Conservation (phyloP, 2,113 vertebrate genomes). For the Clinocottus analis region DNA sequence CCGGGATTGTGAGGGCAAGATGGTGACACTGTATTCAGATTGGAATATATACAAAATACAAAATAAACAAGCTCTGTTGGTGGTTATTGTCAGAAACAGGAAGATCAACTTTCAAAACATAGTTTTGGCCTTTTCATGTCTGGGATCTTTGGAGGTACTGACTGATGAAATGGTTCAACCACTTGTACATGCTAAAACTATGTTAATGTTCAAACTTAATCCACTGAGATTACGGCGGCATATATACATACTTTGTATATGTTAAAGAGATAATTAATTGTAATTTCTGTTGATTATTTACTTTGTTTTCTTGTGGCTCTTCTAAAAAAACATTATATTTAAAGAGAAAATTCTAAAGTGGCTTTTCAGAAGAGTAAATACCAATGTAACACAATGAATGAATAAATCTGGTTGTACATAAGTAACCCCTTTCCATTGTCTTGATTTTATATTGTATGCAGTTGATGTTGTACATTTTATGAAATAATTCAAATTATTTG, state of each 20-base stretch:
- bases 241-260: background rate
- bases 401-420: slow-evolving; percentile 54
- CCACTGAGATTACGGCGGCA: background rate
- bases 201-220: slow-evolving; percentile 6
- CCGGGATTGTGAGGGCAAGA: slow-evolving; percentile 91
- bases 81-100: background rate
- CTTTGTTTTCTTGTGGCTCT: background rate
- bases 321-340: slow-evolving; percentile 11
- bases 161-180: background rate
- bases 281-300: background rate
- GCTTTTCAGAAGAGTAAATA: background rate
- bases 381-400: background rate
- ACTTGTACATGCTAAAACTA: background rate
- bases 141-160: background rate
- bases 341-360: background rate
- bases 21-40: slow-evolving; percentile 82
- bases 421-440: background rate
- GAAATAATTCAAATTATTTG: background rate
- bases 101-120: background rate
- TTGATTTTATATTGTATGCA: background rate
- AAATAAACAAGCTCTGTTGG: background rate
- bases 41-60: background rate
- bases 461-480: background rate
- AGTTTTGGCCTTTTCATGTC: background rate
- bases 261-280: background rate